Base-by-base conservation (phyloP, 2,888 invertebrate genomes). In the Lasioglossum figueresi region DNA sequence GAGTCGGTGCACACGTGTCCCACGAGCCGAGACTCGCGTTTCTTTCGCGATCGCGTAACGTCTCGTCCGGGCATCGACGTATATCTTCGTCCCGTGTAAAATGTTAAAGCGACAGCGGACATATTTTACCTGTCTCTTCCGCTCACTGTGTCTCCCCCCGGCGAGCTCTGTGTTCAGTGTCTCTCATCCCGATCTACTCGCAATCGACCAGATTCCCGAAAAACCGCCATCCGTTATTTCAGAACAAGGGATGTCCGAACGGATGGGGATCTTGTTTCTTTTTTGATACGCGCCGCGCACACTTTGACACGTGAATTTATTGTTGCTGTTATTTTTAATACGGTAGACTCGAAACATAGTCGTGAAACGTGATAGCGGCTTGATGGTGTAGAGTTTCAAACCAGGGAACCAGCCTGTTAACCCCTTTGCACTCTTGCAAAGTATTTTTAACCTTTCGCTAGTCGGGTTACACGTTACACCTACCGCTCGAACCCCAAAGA, bases 51-150 rank as follows among this genome's bases (percentile, higher is more conserved):
- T 68, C 63, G 77, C 78, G 79, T 45, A 74, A 77, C 68, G 71
- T 68, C 80, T 27, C 56, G 71, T 74, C 70, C 68, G 14, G 37
- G 37, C 70, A 59, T 34, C 81, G 68, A 79, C 83, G 86, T 87
- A 87, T 84, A 86, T 87, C 87, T 87, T 87, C 81, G 86, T 84
- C 84, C 63, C 74, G 80, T 59, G 86, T 79, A 86, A 86, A 87
- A 86, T 82, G 86, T 77, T 79, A 40, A 56, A 77, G 40, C 80
- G 86, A 86, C 87, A 79, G 84, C 76, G 66, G 86, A 83, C 63
- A 86, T 87, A 83, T 87, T 86, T 83, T 78, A 83, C 79, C 80
- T 78, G 75, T 79, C 56, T 37, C 79, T 10, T 10, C 10, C 19
- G 12, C n/a, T 37, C 14, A 19, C 66, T 4, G 31, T 31, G 45